Evolutionary conservation across 2,888 invertebrate genomes (phyloP), one percentile per base, ranked within the genome.

Genomic region (Allophyes oxyacanthae): DNA sequence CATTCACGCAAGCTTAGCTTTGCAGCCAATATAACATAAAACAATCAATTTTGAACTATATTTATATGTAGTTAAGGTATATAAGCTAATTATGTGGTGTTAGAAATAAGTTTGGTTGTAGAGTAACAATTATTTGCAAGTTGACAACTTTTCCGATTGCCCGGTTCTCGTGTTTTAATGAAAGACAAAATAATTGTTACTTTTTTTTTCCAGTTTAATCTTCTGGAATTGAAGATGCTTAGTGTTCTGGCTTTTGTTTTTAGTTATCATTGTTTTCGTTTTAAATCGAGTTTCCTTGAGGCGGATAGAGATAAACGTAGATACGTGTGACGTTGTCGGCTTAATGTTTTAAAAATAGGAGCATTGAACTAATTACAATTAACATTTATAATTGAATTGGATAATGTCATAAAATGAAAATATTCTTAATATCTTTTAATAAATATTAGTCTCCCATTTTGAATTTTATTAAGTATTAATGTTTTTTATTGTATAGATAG

Each of bases 101-200:
- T 2, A n/a, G 28, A 10, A 25, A 13, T 34, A 37, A 6, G 9
- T 37, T 49, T 44, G 36, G 33, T 30, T 1, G 15, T 44, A 30
- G 7, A 42, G 48, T 34, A 10, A 64, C 48, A 56, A 60, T 69
- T 58, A 65, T 63, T 61, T 59, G 46, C 51, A 55, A 59, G 40
- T 64, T 60, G 55, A 13, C 53, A 54, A 56, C 41, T 46, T 57
- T 72, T 60, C 36, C 45, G 55, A 65, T 69, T 51, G 53, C 41
- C 42, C 11, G 26, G 37, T 36, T 41, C 49, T 56, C 53, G 25
- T 57, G 40, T 60, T 60, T 60, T 45, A 60, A 56, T 72, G 45
- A 63, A 49, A 62, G 45, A 56, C 37, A 57, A 64, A 67, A 57
- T 64, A 62, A 60, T 60, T 55, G 49, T 38, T 40, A 56, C 26